Evolutionary conservation across 2,888 invertebrate species (phyloP), one percentile per base, ranked within the genome.

Genomic region (Tribolium freemani): DNA sequence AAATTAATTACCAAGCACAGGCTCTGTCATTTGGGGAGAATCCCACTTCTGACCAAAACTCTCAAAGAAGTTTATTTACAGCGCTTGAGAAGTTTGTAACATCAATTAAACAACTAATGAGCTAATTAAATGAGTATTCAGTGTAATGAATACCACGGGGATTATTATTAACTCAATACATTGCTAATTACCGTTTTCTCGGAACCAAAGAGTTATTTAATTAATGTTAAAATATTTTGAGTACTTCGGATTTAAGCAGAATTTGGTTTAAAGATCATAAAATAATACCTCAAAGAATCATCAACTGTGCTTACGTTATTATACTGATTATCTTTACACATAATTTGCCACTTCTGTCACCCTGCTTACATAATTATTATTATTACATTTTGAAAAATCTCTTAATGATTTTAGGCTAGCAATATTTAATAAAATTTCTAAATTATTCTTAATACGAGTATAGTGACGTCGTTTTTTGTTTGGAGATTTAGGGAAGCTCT

Each of bases 41-140:
- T 73, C 73, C 73, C 50, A 60, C 58, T 73, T 61, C 70, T 73
- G 73, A 73, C 75, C 80, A 70, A 67, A 73, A 70, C 75, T 75
- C 75, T 63, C 68, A 68, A 75, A 75, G 75, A 75, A 75, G 71
- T 75, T 75, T 75, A 75, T 73, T 72, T 71, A 73, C 71, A 71
- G 68, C 73, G 69, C 74, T 76, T 77, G 80, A 80, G 80, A 83
- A 85, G 84, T 85, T 85, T 84, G 85, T 81, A 85, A 85, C 86
- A 86, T 86, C 87, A 87, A 87, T 87, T 87, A 87, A 86, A 86
- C 84, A 86, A 84, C 87, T 87, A 87, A 87, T 87, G 87, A 87
- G 87, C 86, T 87, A 87, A 87, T 87, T 87, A 87, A 87, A 87
- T 86, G 86, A 84, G 86, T 86, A 87, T 87, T 87, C 86, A 87